Percentiles rank a stretch among this genome's conserved stretches.
Conservation (phyloP, 1,140 invertebrate genomes). For the Drosophila gunungcola region DNA sequence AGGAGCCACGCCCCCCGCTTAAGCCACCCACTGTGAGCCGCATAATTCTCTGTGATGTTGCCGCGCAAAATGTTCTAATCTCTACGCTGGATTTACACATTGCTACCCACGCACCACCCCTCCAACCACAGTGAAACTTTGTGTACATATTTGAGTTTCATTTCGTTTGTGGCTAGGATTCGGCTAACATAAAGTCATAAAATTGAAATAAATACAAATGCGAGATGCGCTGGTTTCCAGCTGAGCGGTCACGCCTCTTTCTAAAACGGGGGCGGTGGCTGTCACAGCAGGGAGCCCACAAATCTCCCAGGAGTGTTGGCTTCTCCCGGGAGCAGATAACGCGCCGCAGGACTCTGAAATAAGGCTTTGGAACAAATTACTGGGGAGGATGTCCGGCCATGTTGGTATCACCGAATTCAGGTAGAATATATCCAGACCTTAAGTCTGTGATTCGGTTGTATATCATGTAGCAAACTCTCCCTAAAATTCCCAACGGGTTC, state of each 20-base stretch:
- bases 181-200: slow-evolving; percentile 78
- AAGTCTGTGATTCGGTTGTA: neutral
- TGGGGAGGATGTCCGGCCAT: neutral
- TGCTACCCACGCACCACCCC: slow-evolving; percentile 5
- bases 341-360: neutral
- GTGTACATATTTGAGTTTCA: slow-evolving; percentile 82
- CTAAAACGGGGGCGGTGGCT: slow-evolving; percentile 10
- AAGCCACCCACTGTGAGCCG: slow-evolving; percentile 38
- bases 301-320: slow-evolving; percentile 55
- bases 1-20: slow-evolving; percentile 65
- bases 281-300: slow-evolving; percentile 40
- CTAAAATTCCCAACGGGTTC: slow-evolving; percentile 58
- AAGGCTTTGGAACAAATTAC: slow-evolving; percentile 20
- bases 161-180: slow-evolving; percentile 78
- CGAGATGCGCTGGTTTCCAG: slow-evolving; percentile 58
- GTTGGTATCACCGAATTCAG: neutral
- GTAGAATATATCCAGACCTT: neutral
- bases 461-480: too few relatives aligned
- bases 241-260: slow-evolving; percentile 63
- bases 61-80: slow-evolving; percentile 75
- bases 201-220: slow-evolving; percentile 84
- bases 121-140: slow-evolving; percentile 68
- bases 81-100: slow-evolving; percentile 64
- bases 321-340: slow-evolving; percentile 18
- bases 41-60: slow-evolving; percentile 54